Evolutionary conservation across 2,113 vertebrate species (phyloP).

Genomic region (Dasypus novemcinctus): DNA sequence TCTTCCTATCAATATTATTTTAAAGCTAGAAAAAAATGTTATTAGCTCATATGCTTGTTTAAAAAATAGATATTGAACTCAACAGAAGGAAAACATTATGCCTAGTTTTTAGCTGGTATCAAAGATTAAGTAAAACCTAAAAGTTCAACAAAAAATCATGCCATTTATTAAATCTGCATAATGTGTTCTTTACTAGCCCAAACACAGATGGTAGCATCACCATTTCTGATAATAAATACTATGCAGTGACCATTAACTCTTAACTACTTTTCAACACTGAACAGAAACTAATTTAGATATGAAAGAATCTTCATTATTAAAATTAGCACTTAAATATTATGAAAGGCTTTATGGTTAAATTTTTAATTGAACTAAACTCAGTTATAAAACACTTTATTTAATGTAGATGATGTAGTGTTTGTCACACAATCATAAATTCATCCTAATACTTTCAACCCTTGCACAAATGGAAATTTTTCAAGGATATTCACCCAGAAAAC

Average conservation of each 20-base stretch:
- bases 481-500: neutral
- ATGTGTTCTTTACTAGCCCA: too few species aligned
- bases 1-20: neutral
- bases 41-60: neutral
- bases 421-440: neutral
- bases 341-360: neutral
- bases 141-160: neutral
- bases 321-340: neutral
- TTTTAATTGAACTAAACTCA: neutral
- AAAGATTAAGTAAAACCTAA: neutral
- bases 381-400: rapidly evolving
- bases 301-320: neutral
- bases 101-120: neutral
- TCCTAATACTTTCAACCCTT: neutral
- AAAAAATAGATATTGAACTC: neutral
- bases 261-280: neutral
- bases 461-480: neutral
- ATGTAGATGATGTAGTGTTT: rapidly evolving
- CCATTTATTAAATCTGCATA: neutral
- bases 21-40: rapidly evolving
- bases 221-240: neutral
- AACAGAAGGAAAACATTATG: neutral
- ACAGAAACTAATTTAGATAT: neutral
- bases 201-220: neutral
- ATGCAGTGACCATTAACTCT: neutral